Evolutionary conservation across 2,113 vertebrate genomes (phyloP).

Genomic region (Lepisosteus oculatus): DNA sequence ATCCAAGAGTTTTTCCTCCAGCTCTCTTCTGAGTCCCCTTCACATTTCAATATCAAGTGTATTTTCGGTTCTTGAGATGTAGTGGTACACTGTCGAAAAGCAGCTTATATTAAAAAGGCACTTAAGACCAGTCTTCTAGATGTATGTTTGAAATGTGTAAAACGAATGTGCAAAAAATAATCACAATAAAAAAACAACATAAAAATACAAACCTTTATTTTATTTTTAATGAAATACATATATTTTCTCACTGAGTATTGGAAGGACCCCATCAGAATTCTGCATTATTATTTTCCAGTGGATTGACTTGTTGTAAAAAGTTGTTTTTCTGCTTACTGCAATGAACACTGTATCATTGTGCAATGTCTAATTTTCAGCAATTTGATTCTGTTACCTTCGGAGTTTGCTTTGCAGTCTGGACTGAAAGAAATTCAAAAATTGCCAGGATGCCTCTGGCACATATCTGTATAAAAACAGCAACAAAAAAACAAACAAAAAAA

Average conservation of each 20-base stretch:
- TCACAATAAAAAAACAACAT: conserved; percentile 35
- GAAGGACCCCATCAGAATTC: conserved; percentile 26
- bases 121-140: conserved; percentile 68
- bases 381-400: conserved; percentile 20
- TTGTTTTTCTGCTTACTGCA: conserved; percentile 27
- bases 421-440: conserved; percentile 23
- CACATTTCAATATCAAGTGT: conserved; percentile 34
- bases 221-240: conserved; percentile 11
- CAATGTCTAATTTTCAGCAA: conserved; percentile 33
- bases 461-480: conserved; percentile 31
- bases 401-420: conserved; percentile 28
- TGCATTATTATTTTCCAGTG: conserved; percentile 12
- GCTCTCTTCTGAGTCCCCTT: conserved; percentile 34
- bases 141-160: conserved; percentile 49
- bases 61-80: conserved; percentile 23
- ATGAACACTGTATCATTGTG: conserved; percentile 34
- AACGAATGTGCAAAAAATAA: conserved; percentile 69
- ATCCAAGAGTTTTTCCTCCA: neutral
- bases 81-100: conserved; percentile 57
- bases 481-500: conserved; percentile 34
- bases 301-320: conserved; percentile 18
- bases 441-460: conserved; percentile 26
- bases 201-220: neutral
- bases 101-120: conserved; percentile 62
- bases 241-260: conserved; percentile 24